Base-by-base conservation (phyloP, 2,113 vertebrate species). In the Rhea pennata region DNA sequence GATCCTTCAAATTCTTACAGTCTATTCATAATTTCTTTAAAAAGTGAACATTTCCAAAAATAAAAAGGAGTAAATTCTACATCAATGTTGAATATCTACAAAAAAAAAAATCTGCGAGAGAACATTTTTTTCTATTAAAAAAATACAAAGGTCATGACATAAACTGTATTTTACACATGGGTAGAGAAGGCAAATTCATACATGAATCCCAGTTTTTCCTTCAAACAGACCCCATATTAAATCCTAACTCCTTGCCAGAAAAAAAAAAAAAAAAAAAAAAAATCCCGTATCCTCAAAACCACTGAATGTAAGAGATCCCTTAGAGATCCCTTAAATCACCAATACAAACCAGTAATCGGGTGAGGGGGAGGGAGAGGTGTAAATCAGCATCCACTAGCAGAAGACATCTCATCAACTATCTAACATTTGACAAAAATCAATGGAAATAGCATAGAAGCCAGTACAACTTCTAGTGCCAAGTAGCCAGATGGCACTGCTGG, bases 401-500 rank as follows among this genome's bases (percentile, higher is more conserved):
- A 89, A 97, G 93, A 90, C 19, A 50, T 86, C 92, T 95, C 83
- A 95, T 97, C 97, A 96, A 91, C 48, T 1, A 90, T 96, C 92
- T 94, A 97, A 90, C 95, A 97, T 97, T 97, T 98, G 93, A 98
- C 91, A 97, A 97, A 96, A 97, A 97, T 97, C 96, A 97, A 94
- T 95, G 96, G 95, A 97, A 97, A 96, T 90, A 84, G 98, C 96
- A 96, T 97, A 96, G 97, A 98, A 97, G 89, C 96, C 96, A 97
- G 93, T 94, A 79, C 93, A 97, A 98, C 92, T 97, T 97, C 94
- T 95, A 97, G 96, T 98, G 98, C 98, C 98, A 98, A 98, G 96
- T 50, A 98, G 97, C 98, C 98, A 98, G 98, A 98, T 98, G 98
- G 98, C 95, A 98, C 97, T 97, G 95, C 98, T 98, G 97, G 96